Evolutionary conservation across 1,140 invertebrate genomes (phyloP), one percentile per base, ranked within the genome.

Genomic region (Cyclargus thomasi): DNA sequence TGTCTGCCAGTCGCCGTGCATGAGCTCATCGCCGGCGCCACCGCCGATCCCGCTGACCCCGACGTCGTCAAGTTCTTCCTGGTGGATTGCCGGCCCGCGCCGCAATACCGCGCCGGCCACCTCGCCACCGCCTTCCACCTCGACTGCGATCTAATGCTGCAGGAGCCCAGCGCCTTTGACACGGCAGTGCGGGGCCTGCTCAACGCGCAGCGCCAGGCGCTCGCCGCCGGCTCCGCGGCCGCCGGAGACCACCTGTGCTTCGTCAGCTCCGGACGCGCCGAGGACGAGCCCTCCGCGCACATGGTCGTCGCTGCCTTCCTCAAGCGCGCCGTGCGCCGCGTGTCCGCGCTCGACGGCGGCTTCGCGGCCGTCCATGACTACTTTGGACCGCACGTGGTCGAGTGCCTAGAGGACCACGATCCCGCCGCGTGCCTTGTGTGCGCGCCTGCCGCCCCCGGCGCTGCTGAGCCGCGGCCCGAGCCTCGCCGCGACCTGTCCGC

Each of bases 281-380:
- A 99, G 82, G 98, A 99, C 90, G 98, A 99, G 87, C 96, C 96
- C 80, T 98, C 98, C 86, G 97, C 98, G 4, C 96, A 99, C 80
- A 99, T 99, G 99, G 98, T 99, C 23, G 96, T 99, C 10, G 97
- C 98, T 8, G 97, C 97, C 68, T 99, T 99, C 90, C 92, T 99
- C 47, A 98, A 99, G 89, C 96, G 97, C 85, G 96, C 97, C 80
- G 97, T 96, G 0, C 94, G 96, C 73, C 98, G 97, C 88, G 96
- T 99, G 23, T 98, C 97, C 67, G 93, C 99, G 88, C 93, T 99
- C 10, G 95, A 95, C 74, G 97, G 97, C 70, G 98, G 98, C 11
- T 99, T 98, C 92, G 93, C 95, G 91, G 96, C 96, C 21, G 94
- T 98, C 69, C 97, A 98, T 79, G 94, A 97, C 74, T 95, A 96